A percentile compares a stretch with the other conserved stretches of the same genome.
phyloP scores from a whole-genome alignment of 2,113 vertebrate genomes.

The Centropristis striata region DNA sequence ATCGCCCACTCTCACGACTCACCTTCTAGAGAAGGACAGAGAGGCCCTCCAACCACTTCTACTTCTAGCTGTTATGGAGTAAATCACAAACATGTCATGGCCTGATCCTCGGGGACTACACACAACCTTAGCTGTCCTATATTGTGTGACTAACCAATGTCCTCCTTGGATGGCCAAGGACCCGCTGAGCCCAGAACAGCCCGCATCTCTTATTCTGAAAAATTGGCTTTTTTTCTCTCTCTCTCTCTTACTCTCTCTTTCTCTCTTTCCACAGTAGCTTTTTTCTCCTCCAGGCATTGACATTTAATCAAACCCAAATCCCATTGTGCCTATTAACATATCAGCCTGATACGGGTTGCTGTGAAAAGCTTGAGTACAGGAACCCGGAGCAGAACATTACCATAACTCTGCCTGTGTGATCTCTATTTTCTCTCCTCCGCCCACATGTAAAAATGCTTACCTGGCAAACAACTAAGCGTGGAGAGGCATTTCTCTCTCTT shows the following conservation, averaged over 20 bases:
- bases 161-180: conserved; percentile 74
- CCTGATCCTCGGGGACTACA: conserved; percentile 66
- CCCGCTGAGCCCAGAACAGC: conserved; percentile 47
- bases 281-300: conserved; percentile 78
- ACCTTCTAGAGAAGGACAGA: conserved; percentile 79
- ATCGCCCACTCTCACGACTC: conserved; percentile 51
- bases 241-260: not conserved
- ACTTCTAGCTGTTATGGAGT: conserved; percentile 71
- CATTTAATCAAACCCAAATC: conserved; percentile 87
- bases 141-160: conserved; percentile 62
- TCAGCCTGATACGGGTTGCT: conserved; percentile 72
- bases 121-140: conserved; percentile 72
- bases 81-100: conserved; percentile 82
- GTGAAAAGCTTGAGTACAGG: conserved; percentile 76
- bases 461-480: conserved; percentile 66
- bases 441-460: conserved; percentile 76
- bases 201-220: conserved; percentile 67
- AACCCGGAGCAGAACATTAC: conserved; percentile 75
- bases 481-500: conserved; percentile 43
- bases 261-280: conserved; percentile 58
- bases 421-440: conserved; percentile 69
- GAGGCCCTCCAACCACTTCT: conserved; percentile 73
- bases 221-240: conserved; percentile 22
- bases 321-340: conserved; percentile 84
- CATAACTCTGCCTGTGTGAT: conserved; percentile 81